A percentile compares a stretch with the other conserved stretches of the same genome.
Conservation (phyloP, 2,113 vertebrate species). For the Aleadryas rufinucha region DNA sequence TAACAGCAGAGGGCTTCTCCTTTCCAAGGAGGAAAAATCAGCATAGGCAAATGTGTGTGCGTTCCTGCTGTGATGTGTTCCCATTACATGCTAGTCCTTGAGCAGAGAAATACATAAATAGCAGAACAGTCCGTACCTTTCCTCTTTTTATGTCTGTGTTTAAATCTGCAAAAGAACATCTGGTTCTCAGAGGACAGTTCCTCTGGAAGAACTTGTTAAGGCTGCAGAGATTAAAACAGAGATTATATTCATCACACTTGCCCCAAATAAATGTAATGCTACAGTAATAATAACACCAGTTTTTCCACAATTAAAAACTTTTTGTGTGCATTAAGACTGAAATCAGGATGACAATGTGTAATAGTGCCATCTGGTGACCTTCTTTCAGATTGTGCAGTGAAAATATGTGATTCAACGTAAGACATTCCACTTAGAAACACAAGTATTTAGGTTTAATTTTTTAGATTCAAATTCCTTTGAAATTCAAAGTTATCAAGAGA, state of each 20-base stretch:
- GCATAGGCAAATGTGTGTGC: neutral
- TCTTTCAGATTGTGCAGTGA: neutral
- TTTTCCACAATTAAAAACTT: neutral
- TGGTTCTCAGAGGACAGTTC: neutral
- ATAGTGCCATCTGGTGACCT: slow-evolving; percentile 58
- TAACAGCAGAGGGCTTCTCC: neutral
- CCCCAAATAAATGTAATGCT: neutral
- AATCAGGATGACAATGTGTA: neutral
- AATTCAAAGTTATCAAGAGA: neutral
- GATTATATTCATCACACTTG: neutral
- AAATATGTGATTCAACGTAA: neutral
- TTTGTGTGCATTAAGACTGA: neutral
- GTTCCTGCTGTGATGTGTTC: slow-evolving; percentile 23
- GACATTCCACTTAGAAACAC: neutral
- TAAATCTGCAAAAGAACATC: neutral
- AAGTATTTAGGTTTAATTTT: neutral
- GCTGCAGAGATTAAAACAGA: neutral
- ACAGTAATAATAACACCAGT: neutral
- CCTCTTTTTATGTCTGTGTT: neutral
- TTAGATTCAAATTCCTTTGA: neutral
- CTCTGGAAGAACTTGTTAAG: neutral
- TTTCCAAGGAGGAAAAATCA: neutral
- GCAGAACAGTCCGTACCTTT: neutral
- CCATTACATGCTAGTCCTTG: neutral
- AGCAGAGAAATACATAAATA: neutral